Evolutionary conservation across 2,888 invertebrate genomes (phyloP), one percentile per base, ranked within the genome.

Genomic region (Hyppa rectilinea): DNA sequence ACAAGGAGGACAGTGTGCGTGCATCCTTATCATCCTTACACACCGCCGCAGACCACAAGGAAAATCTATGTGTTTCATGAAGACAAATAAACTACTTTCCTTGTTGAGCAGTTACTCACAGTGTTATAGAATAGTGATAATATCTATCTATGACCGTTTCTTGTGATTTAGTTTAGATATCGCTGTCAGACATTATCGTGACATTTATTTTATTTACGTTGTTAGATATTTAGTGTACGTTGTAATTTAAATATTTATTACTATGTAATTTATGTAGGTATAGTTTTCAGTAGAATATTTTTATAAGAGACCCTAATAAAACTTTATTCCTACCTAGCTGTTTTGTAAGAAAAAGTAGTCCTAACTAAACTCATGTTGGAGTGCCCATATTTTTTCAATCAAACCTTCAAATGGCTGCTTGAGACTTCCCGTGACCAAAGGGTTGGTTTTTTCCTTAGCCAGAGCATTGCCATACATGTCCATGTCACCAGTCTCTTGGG

Each of bases 11-110:
- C 94, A 2, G 93, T 94, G 43, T 94, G 94, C 71, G 88, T 92
- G 43, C 96, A 96, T 80, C 96, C 96, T 0, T 96, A 95, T 77
- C 96, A 96, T 71, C 96, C 96, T 2, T 96, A 89, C 73, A 95
- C 94, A 23, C 96, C 96, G 12, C 90, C 89, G 64, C 94, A 94
- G 83, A 93, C 92, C 0, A 91, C 94, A 10, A 91, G 96, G 82
- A 95, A 95, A 88, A 92, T 96, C 43, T 86, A 92, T 73, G 77
- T 93, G 40, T 87, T 88, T 67, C 76, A 84, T 50, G 92, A 94
- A 60, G 89, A 93, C 60, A 92, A 91, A 83, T 81, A 71, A 80
- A 67, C 68, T 47, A 14, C 10, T 60, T 55, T 72, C 43, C 47
- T 31, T 50, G 38, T 43, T 34, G 56, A 65, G 23, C 29, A 43